Evolutionary conservation across 2,113 vertebrate genomes (phyloP), one percentile per base, ranked within the genome.

Genomic region (Cottus gobio): DNA sequence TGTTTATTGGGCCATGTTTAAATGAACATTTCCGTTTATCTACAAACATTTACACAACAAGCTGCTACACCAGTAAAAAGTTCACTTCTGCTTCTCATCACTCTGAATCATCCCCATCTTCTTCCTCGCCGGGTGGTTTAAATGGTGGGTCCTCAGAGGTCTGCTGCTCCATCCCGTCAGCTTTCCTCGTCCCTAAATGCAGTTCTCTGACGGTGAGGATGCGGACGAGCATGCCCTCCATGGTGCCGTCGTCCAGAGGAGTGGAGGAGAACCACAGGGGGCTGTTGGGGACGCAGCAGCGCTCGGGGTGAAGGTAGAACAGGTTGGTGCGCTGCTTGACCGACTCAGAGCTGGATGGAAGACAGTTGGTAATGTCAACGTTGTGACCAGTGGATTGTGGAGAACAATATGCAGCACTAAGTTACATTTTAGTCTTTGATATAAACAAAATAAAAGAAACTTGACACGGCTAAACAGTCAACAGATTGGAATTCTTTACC

Each of bases 231-330:
- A 99, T 99, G 94, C 95, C 96, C 89, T 97, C 97, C 96, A 98
- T 95, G 85, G 96, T 97, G 82, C 86, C 91, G 26, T 96, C 96
- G 18, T 97, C 97, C 91, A 99, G 96, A 4, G 97, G 93, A 52
- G 95, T 92, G 18, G 96, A 96, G 88, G 97, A 98, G 88, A 97
- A 99, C 98, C 98, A 99, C 90, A 98, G 94, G 16, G 98, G 98
- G 90, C 98, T 99, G 82, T 97, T 99, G 77, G 98, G 97, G 26
- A 99, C 97, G 77, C 98, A 99, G 86, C 96, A 96, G 79, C 97
- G 97, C 91, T 99, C 98, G 0, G 98, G 98, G 31, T 96, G 97
- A 85, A 99, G 97, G 94, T 98, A 99, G 92, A 99, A 99, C 22
- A 98, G 93, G 78, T 97, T 96, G 61, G 95, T 97, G 69, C 97